phyloP scores from a whole-genome alignment of 1,140 invertebrate species.

The Saccostrea cuccullata region DNA sequence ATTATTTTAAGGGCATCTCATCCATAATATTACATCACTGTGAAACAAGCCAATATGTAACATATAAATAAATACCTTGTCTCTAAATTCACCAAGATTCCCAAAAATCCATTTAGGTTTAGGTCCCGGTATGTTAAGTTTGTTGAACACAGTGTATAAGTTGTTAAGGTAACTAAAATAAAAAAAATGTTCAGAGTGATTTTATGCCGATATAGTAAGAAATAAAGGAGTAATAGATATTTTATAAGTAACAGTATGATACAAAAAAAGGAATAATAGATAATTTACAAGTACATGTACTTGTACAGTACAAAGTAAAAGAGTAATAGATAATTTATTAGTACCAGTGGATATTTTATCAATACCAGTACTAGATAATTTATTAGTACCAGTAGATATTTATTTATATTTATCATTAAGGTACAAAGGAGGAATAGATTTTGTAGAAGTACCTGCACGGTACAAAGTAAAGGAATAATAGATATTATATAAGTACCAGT shows the following conservation, averaged over 20 bases:
- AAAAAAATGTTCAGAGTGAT: neutral
- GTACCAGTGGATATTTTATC: too few relatives aligned
- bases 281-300: too few relatives aligned
- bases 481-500: too few relatives aligned
- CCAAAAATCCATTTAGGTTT: conserved; percentile 54
- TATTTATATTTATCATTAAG: too few relatives aligned
- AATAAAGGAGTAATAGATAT: neutral
- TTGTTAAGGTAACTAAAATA: conserved; percentile 50
- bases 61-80: conserved; percentile 45
- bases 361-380: too few relatives aligned
- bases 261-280: too few relatives aligned
- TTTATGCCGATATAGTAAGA: neutral
- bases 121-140: conserved; percentile 48
- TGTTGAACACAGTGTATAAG: conserved; percentile 48
- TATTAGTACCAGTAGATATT: too few relatives aligned
- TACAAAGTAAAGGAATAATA: too few relatives aligned
- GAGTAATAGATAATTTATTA: too few relatives aligned
- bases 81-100: conserved; percentile 54
- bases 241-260: neutral
- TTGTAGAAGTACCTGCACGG: too few relatives aligned
- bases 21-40: neutral
- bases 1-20: neutral
- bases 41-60: neutral
- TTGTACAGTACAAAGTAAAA: too few relatives aligned
- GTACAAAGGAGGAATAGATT: too few relatives aligned